Conservation (phyloP, 2,113 vertebrate species). For the Protobothrops flavoviridis region DNA sequence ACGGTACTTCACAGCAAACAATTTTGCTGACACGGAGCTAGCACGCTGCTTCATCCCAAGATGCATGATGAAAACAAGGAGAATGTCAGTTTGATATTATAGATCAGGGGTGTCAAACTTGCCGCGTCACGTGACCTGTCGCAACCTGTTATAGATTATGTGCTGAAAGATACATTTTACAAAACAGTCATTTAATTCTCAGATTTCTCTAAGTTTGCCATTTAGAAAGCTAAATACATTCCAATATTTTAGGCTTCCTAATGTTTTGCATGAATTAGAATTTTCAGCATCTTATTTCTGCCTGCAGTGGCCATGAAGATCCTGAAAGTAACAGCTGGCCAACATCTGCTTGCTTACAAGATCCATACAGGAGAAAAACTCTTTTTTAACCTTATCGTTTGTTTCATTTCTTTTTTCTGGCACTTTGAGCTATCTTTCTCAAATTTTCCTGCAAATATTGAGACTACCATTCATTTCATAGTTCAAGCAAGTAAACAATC, state of each 20-base stretch:
- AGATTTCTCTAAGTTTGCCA: background rate
- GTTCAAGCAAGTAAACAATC: background rate
- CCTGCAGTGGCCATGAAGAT: background rate
- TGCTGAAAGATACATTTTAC: background rate
- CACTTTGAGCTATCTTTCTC: background rate
- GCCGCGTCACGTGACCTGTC: too few relatives aligned
- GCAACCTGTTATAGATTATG: background rate
- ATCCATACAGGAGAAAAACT: background rate
- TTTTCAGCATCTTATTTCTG: background rate
- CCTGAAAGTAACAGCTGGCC: background rate
- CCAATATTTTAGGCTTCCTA: background rate
- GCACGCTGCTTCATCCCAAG: background rate
- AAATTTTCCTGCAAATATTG: background rate
- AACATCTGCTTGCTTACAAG: background rate
- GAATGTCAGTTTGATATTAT: background rate
- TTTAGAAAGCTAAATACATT: background rate
- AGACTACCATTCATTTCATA: background rate
- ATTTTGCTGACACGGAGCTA: background rate
- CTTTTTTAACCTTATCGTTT: background rate
- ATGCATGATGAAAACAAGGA: background rate
- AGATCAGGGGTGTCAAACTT: too few relatives aligned
- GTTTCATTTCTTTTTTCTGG: background rate
- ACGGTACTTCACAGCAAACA: background rate
- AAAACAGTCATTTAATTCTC: background rate
- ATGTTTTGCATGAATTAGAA: background rate